phyloP scores from a whole-genome alignment of 2,113 vertebrate species.

The Protomyctophum bolini region DNA sequence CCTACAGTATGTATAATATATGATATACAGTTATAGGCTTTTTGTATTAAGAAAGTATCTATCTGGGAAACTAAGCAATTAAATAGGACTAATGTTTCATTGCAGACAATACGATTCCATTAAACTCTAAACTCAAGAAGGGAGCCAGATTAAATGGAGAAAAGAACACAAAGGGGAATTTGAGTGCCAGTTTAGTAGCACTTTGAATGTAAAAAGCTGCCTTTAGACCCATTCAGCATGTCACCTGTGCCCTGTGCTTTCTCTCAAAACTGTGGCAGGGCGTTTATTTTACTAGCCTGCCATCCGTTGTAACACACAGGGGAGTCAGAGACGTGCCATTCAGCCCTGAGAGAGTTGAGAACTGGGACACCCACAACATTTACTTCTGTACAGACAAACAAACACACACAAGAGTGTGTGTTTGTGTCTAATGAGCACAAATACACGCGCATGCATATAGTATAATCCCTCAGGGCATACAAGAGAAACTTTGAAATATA shows the following conservation, averaged over 20 bases:
- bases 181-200: constrained; percentile 29
- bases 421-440: background rate
- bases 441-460: too few relatives aligned
- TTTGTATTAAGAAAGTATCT: background rate
- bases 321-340: constrained; percentile 30
- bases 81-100: background rate
- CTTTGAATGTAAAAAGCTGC: constrained; percentile 26
- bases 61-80: background rate
- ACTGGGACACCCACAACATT: constrained; percentile 43
- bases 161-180: constrained; percentile 21
- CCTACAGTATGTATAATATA: background rate
- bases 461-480: background rate
- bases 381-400: constrained; percentile 26
- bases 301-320: constrained; percentile 35
- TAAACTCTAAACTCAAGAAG: constrained; percentile 29
- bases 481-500: background rate
- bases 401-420: constrained; percentile 11
- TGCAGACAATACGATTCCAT: background rate
- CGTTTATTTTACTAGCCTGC: constrained; percentile 44
- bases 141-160: constrained; percentile 24
- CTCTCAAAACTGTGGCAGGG: constrained; percentile 25
- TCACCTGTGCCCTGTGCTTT: constrained; percentile 13
- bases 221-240: constrained; percentile 27
- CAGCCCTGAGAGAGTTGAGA: constrained; percentile 36
- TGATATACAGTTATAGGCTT: background rate